Evolutionary conservation across 2,888 invertebrate species (phyloP), one percentile per base, ranked within the genome.

Genomic region (Coleophora deauratella): DNA sequence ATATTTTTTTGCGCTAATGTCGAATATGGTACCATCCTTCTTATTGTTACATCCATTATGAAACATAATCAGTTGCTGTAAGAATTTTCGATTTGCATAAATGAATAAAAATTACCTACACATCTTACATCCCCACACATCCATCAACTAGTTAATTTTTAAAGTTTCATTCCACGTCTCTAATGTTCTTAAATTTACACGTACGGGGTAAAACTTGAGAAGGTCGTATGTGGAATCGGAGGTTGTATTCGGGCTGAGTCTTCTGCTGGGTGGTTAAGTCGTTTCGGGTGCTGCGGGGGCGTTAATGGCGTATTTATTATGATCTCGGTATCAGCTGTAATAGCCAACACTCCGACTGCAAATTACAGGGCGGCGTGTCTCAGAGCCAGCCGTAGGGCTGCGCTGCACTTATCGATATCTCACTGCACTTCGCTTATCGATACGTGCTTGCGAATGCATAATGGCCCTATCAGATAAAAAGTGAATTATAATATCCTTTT

Each of bases 221-320:
- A 51, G 44, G 55, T 47, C 52, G 51, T 54, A 58, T 52, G 47
- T 41, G 47, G 38, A 41, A 8, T 21, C 21, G 21, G 30, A 14
- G 37, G 41, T 34, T 44, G 35, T 43, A 39, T 44, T 11, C 10
- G 7, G 4, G 31, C 10, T 8, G 31, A 11, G n/a, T 10, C 10
- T 11, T 36, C 43, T 46, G 32, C 32, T 14, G 21, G 67, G 67
- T 64, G 66, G 68, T 72, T 75, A 70, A 71, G 76, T 70, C 76
- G 73, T 80, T 81, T 82, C 78, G 82, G 78, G 79, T 77, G 79
- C 74, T 76, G 69, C 60, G 74, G 80, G 78, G 84, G 82, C 82
- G 85, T 82, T 84, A 82, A 84, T 84, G 79, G 85, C 72, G 81
- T 84, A 84, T 84, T 84, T 85, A 85, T 85, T 84, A 85, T 84